phyloP scores from a whole-genome alignment of 2,113 vertebrate species.

The Bufo bufo region DNA sequence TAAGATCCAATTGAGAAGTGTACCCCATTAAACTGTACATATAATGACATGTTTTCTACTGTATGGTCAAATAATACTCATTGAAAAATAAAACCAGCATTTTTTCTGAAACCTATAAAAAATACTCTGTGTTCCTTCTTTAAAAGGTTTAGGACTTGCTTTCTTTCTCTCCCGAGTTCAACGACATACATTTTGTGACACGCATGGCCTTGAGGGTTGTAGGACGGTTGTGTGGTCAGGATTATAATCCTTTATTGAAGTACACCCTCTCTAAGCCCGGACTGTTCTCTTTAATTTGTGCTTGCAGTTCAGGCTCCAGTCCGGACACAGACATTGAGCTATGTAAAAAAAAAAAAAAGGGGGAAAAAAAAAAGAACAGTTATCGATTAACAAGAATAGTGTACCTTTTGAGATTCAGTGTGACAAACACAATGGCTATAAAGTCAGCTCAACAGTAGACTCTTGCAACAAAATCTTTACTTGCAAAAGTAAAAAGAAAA shows the following conservation, averaged over 20 bases:
- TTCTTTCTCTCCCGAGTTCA: conserved; percentile 34
- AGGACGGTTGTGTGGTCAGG: conserved; percentile 12
- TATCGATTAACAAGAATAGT: conserved; percentile 39
- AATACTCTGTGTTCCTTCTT: conserved; percentile 49
- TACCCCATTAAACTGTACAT: not conserved
- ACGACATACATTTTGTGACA: conserved; percentile 48
- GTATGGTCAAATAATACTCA: not conserved
- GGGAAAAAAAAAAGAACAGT: conserved; percentile 36
- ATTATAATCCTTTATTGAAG: conserved; percentile 96
- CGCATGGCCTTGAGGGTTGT: conserved; percentile 27
- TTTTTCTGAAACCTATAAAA: conserved; percentile 30
- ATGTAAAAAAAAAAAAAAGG: conserved; percentile 33
- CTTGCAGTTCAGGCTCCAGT: conserved; percentile 89
- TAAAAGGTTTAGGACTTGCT: conserved; percentile 48
- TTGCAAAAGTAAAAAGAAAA: too few relatives aligned
- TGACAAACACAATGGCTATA: not conserved
- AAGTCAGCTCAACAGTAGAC: not conserved
- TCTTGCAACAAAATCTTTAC: not conserved
- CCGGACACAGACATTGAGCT: conserved; percentile 89
- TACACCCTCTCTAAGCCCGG: conserved; percentile 85
- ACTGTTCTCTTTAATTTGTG: conserved; percentile 80
- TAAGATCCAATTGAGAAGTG: not conserved
- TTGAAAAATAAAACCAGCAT: not conserved
- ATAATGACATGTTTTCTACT: not conserved
- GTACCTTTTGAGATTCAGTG: conserved; percentile 35